Evolutionary conservation across 1,140 invertebrate genomes (phyloP).

Genomic region (Stenopsyche tienmushanensis): DNA sequence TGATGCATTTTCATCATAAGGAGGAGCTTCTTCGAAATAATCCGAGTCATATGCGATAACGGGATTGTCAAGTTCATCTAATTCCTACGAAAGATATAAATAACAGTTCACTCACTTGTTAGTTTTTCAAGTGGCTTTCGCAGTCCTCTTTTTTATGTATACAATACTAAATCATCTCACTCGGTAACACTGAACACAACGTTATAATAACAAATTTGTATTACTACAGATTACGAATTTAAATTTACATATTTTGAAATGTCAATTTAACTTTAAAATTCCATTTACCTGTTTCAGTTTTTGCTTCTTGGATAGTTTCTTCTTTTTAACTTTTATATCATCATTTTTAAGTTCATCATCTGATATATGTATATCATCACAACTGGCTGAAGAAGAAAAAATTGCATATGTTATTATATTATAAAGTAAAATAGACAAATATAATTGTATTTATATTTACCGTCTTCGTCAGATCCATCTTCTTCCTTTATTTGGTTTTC

Average conservation of each 20-base stretch:
- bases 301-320: conserved; percentile 58
- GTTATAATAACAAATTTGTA: neutral
- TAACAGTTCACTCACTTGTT: neutral
- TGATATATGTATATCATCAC: conserved; percentile 58
- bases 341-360: conserved; percentile 74
- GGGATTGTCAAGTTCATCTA: conserved; percentile 54
- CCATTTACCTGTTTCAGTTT: conserved; percentile 47
- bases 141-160: too few species aligned
- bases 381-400: conserved; percentile 32
- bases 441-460: conserved; percentile 35
- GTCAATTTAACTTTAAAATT: neutral
- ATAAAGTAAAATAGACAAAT: conserved; percentile 29
- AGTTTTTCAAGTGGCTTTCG: too few species aligned
- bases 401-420: conserved; percentile 22
- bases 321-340: conserved; percentile 60
- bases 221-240: neutral
- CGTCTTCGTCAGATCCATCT: conserved; percentile 42
- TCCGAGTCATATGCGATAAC: conserved; percentile 59
- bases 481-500: conserved; percentile 40
- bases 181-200: neutral
- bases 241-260: neutral
- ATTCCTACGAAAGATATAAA: conserved; percentile 39
- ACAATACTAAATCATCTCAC: too few species aligned
- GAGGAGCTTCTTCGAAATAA: conserved; percentile 75
- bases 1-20: conserved; percentile 68